Evolutionary conservation across 2,797 vertebrate genomes (phyloP).

Genomic region (Poeciliopsis infans): DNA sequence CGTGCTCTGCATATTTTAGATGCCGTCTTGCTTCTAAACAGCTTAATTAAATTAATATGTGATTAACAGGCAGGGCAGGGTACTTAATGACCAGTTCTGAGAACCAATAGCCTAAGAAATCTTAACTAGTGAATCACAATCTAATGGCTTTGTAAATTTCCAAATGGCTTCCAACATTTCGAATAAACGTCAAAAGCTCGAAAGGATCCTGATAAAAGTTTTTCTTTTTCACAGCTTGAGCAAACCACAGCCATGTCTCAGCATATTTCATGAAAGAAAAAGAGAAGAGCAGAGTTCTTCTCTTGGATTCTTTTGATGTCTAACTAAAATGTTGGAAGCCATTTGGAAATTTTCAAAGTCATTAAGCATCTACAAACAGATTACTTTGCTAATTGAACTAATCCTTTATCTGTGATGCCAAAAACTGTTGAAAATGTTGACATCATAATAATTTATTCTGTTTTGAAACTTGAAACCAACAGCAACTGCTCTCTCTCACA

Average conservation of each 20-base stretch:
- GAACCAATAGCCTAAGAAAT: neutral
- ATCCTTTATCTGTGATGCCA: neutral
- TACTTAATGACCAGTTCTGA: no score
- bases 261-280: neutral
- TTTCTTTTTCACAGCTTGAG: no score
- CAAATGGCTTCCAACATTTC: no score
- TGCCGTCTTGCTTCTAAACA: no score
- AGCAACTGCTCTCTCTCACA: neutral
- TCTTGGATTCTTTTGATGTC: neutral
- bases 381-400: neutral
- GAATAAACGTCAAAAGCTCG: no score
- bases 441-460: neutral
- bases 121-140: neutral
- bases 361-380: neutral
- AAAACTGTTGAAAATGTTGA: neutral
- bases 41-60: no score
- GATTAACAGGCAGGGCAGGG: no score
- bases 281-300: neutral
- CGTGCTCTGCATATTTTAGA: no score
- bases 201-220: no score
- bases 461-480: neutral
- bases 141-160: neutral
- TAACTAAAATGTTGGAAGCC: neutral
- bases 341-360: neutral
- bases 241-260: no score